Evolutionary conservation across 2,113 vertebrate species (phyloP), one percentile per base, ranked within the genome.

Genomic region (Furnarius figulus): DNA sequence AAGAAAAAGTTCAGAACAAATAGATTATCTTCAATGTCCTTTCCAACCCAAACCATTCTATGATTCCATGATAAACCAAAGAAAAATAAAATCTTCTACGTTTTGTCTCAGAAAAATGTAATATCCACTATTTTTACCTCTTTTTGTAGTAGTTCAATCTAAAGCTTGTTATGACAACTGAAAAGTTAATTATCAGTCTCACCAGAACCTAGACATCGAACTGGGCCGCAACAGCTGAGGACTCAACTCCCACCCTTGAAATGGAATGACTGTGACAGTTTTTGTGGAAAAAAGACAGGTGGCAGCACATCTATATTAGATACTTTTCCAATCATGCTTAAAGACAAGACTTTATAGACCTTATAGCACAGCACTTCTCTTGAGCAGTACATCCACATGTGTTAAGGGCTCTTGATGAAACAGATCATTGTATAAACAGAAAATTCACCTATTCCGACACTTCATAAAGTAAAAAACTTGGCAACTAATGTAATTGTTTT

Each of bases 251-350:
- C 37, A 37, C 24, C 30, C 52, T 61, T n/a, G 19, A 81, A 84
- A 65, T 52, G n/a, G 27, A 82, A 72, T 2, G 49, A 46, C 42
- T 71, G 33, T 14, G 80, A 77, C 83, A 90, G n/a, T 95, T 96
- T 92, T 83, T 93, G 63, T 39, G 47, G 86, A 63, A 84, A 61
- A 61, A 93, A 95, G 95, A 77, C 87, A 97, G 95, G 91, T 95
- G 96, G 95, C 94, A 96, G 89, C 93, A 86, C 84, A 66, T 85
- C 61, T 89, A 68, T 84, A 66, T 70, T 39, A 59, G 37, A 71
- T 28, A 50, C 39, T 77, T 74, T 66, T 23, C 42, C 14, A 63
- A 80, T 81, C n/a, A 8, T 8, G 30, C 0, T 2, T 22, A n/a
- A 30, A 65, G 61, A 67, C 37, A 9, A 11, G 0, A 1, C 27